Base-by-base conservation (phyloP, 2,113 vertebrate species). In the Eurystomus gularis region DNA sequence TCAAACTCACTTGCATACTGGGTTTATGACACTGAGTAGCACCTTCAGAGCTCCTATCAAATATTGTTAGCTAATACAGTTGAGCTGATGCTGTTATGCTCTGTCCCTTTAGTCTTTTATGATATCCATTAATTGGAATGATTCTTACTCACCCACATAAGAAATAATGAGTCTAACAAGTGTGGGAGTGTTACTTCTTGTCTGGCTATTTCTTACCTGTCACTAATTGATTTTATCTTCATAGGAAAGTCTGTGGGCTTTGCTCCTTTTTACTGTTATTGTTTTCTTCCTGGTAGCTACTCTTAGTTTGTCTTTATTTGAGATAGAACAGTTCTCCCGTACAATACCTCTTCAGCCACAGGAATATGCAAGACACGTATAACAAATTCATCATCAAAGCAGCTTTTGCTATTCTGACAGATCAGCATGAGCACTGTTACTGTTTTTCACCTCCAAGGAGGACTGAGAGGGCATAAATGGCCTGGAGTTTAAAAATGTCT, bases 201-300 rank as follows among this genome's bases (percentile, higher is more conserved):
- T 39, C 35, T 86, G 58, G 31, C 23, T 92, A 16, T 77, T 68
- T 77, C 88, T 88, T 55, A 85, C 54, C 51, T 94, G 51, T 42
- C 79, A 68, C 4, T 86, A 77, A 62, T 33, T 2, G 1, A 10
- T 68, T 91, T 89, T 81, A 48, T 76, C 37, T 90, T 90, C 71
- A 52, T 24, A 93, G 68, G 69, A 96, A 96, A 95, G 21, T 61
- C 72, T 84, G 76, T 81, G 72, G 33, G 39, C 54, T 96, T 92
- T 92, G 24, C 13, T 75, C 39, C 10, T 89, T 91, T 88, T 68
- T 64, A 46, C 57, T 69, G 4, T 21, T 88, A 62, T 35, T 64
- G 9, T 77, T 86, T 79, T 90, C 65, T 84, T 83, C 31, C 24
- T 68, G 24, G 31, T 90, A 57, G 21, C 80, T 88, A 52, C 68